Evolutionary conservation across 2,797 vertebrate genomes (phyloP).

Genomic region (Tangara arthus): DNA sequence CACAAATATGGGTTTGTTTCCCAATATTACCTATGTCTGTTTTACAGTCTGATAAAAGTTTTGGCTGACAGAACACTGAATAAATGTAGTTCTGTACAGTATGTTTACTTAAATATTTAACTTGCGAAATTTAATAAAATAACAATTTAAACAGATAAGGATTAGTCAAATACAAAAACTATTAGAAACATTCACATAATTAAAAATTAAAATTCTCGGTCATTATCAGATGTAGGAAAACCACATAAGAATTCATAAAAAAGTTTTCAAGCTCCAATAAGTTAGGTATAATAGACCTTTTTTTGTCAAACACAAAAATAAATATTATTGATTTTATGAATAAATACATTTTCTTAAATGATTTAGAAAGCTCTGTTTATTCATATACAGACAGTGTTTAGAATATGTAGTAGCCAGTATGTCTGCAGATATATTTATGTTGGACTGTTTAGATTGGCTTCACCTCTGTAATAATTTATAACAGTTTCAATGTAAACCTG

Average conservation of each 20-base stretch:
- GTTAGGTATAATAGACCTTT: slow-evolving; percentile 66
- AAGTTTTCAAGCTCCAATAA: slow-evolving; percentile 60
- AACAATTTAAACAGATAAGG: slow-evolving; percentile 63
- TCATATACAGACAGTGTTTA: slow-evolving; percentile 89
- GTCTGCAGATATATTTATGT: slow-evolving; percentile 93
- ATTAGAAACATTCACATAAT: slow-evolving; percentile 46
- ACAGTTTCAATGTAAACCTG: slow-evolving; percentile 94
- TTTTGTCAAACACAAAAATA: slow-evolving; percentile 75
- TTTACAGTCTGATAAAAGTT: slow-evolving; percentile 49
- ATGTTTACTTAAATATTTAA: slow-evolving; percentile 53
- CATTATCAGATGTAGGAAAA: slow-evolving; percentile 63
- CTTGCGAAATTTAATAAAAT: slow-evolving; percentile 58
- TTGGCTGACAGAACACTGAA: not conserved
- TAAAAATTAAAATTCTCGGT: slow-evolving; percentile 60
- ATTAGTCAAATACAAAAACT: slow-evolving; percentile 54
- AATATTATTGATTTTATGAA: slow-evolving; percentile 82
- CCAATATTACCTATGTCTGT: slow-evolving; percentile 24
- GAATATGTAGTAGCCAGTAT: slow-evolving; percentile 87
- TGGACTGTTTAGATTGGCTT: slow-evolving; percentile 93
- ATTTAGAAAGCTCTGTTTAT: slow-evolving; percentile 84
- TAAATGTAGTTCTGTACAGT: slow-evolving; percentile 4
- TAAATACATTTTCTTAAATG: slow-evolving; percentile 84
- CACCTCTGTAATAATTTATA: slow-evolving; percentile 93
- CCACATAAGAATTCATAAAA: slow-evolving; percentile 43
- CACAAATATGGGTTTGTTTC: slow-evolving; percentile 41